Conservation (phyloP, 2,797 vertebrate genomes). For the Periparus ater region DNA sequence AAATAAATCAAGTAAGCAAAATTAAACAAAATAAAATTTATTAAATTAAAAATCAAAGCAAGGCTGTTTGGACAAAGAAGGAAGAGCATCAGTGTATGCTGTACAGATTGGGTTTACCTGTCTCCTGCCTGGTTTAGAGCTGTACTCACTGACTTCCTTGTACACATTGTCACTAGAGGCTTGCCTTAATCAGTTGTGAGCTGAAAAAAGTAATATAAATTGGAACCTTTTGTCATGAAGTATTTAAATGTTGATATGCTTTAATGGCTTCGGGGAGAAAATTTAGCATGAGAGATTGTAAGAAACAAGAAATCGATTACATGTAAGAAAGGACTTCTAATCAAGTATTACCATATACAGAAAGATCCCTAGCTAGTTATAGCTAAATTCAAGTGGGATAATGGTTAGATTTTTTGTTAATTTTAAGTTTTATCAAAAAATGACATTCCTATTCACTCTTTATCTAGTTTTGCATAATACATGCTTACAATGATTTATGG, state of each 20-base stretch:
- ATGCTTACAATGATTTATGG: constrained; percentile 20
- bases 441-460: constrained; percentile 45
- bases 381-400: constrained; percentile 59
- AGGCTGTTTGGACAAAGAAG: neutral
- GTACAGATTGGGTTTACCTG: neutral
- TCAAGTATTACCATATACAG: constrained; percentile 51
- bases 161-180: constrained; percentile 54
- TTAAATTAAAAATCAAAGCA: neutral
- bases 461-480: constrained; percentile 53
- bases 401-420: constrained; percentile 58
- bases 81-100: neutral
- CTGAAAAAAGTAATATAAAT: constrained; percentile 57
- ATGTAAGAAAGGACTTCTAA: constrained; percentile 59
- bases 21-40: neutral
- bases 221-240: constrained; percentile 66
- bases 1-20: neutral
- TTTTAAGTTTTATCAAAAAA: constrained; percentile 62
- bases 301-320: constrained; percentile 68
- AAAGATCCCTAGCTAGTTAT: constrained; percentile 59
- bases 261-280: constrained; percentile 61
- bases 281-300: constrained; percentile 46
- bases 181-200: constrained; percentile 61
- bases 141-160: constrained; percentile 29
- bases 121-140: neutral
- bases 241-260: constrained; percentile 59